phyloP scores from a whole-genome alignment of 2,888 invertebrate species.

The Ochropleura leucogaster region DNA sequence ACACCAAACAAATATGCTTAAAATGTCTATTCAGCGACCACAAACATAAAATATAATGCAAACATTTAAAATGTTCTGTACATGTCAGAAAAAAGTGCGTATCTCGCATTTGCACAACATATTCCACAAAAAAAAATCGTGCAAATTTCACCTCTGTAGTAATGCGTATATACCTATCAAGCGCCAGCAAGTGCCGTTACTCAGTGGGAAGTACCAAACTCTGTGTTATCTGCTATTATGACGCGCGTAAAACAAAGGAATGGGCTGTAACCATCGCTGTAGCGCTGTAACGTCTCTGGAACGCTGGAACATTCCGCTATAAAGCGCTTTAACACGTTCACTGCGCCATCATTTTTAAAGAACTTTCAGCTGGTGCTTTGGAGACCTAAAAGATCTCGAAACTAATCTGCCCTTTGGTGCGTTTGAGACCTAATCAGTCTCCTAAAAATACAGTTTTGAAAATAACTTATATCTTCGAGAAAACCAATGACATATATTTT shows the following conservation, averaged over 20 bases:
- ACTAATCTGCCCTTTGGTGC: too few relatives aligned
- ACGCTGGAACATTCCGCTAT: conserved; percentile 27
- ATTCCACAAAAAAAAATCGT: background rate
- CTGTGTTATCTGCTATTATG: conserved; percentile 39
- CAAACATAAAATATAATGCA: background rate
- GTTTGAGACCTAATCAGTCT: too few relatives aligned
- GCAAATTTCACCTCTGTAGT: conserved; percentile 14
- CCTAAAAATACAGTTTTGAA: too few relatives aligned
- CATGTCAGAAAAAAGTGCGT: background rate
- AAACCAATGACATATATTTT: too few relatives aligned
- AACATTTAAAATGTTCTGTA: conserved; percentile 1
- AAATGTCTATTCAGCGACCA: background rate
- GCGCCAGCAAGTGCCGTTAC: conserved; percentile 28
- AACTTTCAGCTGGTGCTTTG: too few relatives aligned
- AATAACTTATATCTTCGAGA: too few relatives aligned
- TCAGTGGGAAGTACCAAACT: conserved; percentile 25
- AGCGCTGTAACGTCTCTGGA: background rate
- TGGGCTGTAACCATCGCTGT: conserved; percentile 23
- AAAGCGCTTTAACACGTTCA: too few relatives aligned
- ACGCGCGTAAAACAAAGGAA: conserved; percentile 40
- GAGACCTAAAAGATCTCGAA: too few relatives aligned
- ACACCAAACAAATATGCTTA: background rate
- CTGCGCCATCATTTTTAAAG: too few relatives aligned
- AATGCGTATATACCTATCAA: conserved; percentile 38
- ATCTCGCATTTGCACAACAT: background rate